Evolutionary conservation across 2,888 invertebrate genomes (phyloP), one percentile per base, ranked within the genome.

Genomic region (Philopedon plagiatum): DNA sequence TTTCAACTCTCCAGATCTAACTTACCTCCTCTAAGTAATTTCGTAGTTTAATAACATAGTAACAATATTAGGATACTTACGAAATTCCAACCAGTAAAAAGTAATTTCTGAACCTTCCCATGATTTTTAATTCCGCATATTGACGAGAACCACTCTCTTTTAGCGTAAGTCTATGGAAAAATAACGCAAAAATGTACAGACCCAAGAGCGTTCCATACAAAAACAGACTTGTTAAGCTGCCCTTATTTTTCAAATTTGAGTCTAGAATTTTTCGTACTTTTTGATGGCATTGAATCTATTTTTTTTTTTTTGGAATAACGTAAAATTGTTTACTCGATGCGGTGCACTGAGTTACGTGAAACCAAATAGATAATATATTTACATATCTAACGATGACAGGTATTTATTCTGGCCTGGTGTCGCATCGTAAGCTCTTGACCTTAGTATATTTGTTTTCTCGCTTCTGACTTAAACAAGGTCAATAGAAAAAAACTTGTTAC

Each of bases 21-120:
- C n/a, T n/a, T n/a, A n/a, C n/a, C n/a, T n/a, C n/a, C n/a, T n/a
- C n/a, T n/a, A n/a, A n/a, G n/a, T n/a, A n/a, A n/a, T n/a, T n/a
- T n/a, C n/a, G n/a, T n/a, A n/a, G 4, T 26, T 26, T n/a, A 39
- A 62, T 13, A 21, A 23, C 3, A 63, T 0, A 51, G n/a, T 8
- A 34, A 11, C 5, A 26, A 26, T 5, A 5, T 4, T 34, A 11
- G 9, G 13, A 46, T 74, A 76, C 76, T 70, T 71, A 76, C 75
- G 62, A 76, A 76, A 64, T 58, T 74, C 75, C 75, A 76, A 5
- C 70, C 34, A 2, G 75, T 76, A 19, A 72, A 76, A 65, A 72
- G 39, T 46, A 70, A 1, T 34, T 39, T 29, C 41, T 21, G 46
- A 64, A 72, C 5, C 49, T 57, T 21, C 39, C 65, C 19, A 74